Percentiles rank a stretch among this genome's conserved stretches.
These are phyloP conservation scores for Calidris pugnax DNA, from an alignment of 2,113 vertebrate species.

Conservation along the genomic window DNA sequence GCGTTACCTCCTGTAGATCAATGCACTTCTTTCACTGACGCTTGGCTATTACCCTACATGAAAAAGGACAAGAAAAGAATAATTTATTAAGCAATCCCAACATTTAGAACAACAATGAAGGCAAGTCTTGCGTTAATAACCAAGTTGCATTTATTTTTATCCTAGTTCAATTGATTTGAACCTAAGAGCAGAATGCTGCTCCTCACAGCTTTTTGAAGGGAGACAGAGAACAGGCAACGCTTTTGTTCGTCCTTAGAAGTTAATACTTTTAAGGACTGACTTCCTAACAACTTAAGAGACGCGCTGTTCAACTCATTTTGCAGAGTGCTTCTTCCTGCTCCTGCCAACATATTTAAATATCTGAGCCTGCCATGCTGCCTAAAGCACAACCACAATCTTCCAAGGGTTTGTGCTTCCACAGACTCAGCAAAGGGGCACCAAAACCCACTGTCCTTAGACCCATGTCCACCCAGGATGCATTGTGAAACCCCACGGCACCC, in stretches of 20 bases:
- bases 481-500: not conserved
- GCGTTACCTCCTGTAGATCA: not conserved
- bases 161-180: not conserved
- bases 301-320: not conserved
- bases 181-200: not conserved
- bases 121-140: not conserved
- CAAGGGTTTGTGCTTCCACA: not conserved
- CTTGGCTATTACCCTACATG: not conserved
- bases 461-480: rapidly evolving
- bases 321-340: not conserved
- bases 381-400: not conserved
- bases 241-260: not conserved
- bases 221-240: not conserved
- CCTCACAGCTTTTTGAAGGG: not conserved
- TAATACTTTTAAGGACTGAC: not conserved
- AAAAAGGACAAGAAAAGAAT: not conserved
- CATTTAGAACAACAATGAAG: not conserved
- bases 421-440: not conserved
- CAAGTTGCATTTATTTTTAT: not conserved
- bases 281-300: not conserved
- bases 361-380: constrained; percentile 1
- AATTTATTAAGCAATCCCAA: not conserved
- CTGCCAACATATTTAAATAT: constrained; percentile 27
- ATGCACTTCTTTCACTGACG: not conserved
- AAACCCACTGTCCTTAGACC: not conserved